Base-by-base conservation (phyloP, 1,140 invertebrate genomes). In the Scaptomyza montana region DNA sequence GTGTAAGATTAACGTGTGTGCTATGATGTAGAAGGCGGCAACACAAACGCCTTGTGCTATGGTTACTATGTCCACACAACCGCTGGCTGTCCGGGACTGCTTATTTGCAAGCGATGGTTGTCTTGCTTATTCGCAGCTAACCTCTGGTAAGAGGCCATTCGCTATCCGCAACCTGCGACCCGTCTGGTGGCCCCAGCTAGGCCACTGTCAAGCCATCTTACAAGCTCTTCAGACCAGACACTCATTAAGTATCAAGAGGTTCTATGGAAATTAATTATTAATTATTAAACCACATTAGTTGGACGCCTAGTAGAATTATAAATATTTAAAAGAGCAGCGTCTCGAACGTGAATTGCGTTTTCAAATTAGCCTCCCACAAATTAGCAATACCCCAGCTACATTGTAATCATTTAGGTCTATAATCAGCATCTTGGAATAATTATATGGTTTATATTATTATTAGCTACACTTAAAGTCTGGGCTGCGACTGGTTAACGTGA, bases 151-250 rank as follows among this genome's bases (percentile, higher is more conserved):
- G 30, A 33, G 67, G 67, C 30, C 59, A 10, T 55, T 63, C 67
- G 60, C 67, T 63, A 63, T 69, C 59, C 67, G 50, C 59, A 69
- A 69, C 59, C 66, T 63, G 67, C 51, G 59, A 63, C 53, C 67
- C 60, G 53, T 64, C 67, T 33, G 68, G 45, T n/a, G 46, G 68
- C 61, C 51, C 61, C 60, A 71, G 60, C 61, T 70, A 71, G 60
- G 67, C 53, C 53, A 3, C 67, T 55, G 43, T 36, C 1, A 12
- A 68, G 28, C 59, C 57, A 60, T 39, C 51, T 56, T 65, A 50
- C 51, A 28, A 67, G 55, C 49, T 60, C 39, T 43, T 41, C 64
- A 66, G 54, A n/a, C 64, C 64, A 60, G 55, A 60, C 10, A 45
- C 36, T 49, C 25, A 6, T 46, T 6, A 46, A 10, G 10, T 7